These are phyloP conservation scores for Dynastes tityus DNA, from an alignment of 2,888 invertebrate genomes.

Conservation along the genomic window DNA sequence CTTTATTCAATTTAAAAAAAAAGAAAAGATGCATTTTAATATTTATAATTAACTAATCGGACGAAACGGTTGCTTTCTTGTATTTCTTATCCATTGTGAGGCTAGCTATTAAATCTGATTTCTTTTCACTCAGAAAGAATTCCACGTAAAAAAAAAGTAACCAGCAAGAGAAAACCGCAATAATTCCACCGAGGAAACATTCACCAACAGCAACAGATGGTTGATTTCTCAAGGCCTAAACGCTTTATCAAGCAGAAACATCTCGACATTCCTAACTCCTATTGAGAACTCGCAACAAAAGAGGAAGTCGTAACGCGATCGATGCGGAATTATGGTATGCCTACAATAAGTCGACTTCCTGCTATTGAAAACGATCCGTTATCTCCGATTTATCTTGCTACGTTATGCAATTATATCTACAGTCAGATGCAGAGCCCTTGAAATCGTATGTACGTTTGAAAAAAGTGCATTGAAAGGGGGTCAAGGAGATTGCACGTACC, in stretches of 20 bases:
- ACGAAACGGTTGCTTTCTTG: too few species aligned
- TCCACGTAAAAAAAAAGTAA: too few species aligned
- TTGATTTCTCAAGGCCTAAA: neutral
- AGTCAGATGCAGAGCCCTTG: neutral
- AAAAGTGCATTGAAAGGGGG: slow-evolving; percentile 10
- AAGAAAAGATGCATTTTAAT: too few species aligned
- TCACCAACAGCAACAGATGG: slow-evolving; percentile 9
- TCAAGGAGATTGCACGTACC: slow-evolving; percentile 8
- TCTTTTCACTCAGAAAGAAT: too few species aligned
- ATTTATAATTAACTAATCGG: too few species aligned
- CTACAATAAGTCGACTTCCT: neutral
- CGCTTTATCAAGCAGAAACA: slow-evolving; percentile 1
- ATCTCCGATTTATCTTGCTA: neutral
- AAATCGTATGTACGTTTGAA: slow-evolving; percentile 5
- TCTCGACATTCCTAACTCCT: neutral
- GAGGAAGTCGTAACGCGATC: neutral
- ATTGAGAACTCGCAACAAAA: neutral
- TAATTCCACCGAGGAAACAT: neutral
- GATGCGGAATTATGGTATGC: neutral
- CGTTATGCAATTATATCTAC: neutral
- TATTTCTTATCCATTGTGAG: too few species aligned
- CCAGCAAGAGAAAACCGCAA: neutral
- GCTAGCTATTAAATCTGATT: too few species aligned
- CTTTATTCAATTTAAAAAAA: too few species aligned
- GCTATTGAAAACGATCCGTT: slow-evolving; percentile 17